Percentiles rank a stretch among this genome's conserved stretches.
Conservation (phyloP, 2,113 vertebrate species). For the Phyllostomus discolor region DNA sequence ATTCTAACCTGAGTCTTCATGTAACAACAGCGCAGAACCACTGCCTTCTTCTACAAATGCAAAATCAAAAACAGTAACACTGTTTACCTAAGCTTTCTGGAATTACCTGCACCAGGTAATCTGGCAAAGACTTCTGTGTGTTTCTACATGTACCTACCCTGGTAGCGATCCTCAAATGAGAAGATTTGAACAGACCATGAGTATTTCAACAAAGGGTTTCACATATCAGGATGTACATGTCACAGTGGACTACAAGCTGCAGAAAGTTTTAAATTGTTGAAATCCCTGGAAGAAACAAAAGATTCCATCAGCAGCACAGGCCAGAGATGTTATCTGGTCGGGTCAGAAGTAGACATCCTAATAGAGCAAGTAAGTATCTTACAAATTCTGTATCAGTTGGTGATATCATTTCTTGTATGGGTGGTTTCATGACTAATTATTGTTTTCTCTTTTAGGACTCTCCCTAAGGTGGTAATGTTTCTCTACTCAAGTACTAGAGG, state of each 20-base stretch:
- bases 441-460: slow-evolving; percentile 4
- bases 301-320: not conserved
- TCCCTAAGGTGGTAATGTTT: not conserved
- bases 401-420: not conserved
- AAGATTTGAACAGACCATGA: not conserved
- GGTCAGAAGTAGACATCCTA: not conserved
- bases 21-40: slow-evolving; percentile 24
- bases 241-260: not conserved
- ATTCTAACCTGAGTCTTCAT: slow-evolving; percentile 13
- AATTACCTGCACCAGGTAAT: not conserved
- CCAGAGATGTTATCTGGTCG: not conserved
- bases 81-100: slow-evolving; percentile 3
- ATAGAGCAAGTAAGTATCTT: not conserved
- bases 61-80: not conserved
- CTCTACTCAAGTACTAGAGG: not conserved
- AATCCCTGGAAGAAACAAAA: slow-evolving; percentile 2
- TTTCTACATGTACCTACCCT: not conserved
- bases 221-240: not conserved
- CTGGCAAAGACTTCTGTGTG: not conserved
- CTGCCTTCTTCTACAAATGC: slow-evolving; percentile 20
- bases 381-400: not conserved
- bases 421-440: not conserved
- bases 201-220: not conserved
- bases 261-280: slow-evolving; percentile 16
- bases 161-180: not conserved